phyloP scores from a whole-genome alignment of 2,797 vertebrate species.

The Oophaga sylvatica region DNA sequence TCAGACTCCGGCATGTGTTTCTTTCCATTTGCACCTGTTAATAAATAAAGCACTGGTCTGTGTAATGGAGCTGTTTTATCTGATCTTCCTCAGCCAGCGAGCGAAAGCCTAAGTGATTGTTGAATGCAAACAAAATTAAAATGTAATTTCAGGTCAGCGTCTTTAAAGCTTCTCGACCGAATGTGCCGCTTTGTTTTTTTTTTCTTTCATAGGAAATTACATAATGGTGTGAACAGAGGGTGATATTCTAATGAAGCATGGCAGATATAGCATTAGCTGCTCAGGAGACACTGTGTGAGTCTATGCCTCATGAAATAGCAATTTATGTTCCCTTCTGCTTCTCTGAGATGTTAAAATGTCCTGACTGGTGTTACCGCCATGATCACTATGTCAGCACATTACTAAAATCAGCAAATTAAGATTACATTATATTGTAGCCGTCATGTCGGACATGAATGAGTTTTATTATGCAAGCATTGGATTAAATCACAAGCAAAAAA shows the following conservation, averaged over 20 bases:
- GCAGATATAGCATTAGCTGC: slow-evolving; percentile 15
- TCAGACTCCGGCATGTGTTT: not conserved
- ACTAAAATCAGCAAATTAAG: not conserved
- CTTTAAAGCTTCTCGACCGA: slow-evolving; percentile 14
- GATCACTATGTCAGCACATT: not conserved
- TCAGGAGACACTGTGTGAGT: slow-evolving; percentile 27
- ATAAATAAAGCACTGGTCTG: slow-evolving; percentile 12
- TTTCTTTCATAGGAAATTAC: slow-evolving; percentile 20
- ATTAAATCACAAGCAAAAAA: not conserved
- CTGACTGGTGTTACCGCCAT: not conserved
- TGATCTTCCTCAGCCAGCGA: slow-evolving; percentile 9
- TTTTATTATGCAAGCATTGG: not conserved
- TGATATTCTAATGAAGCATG: slow-evolving; percentile 43
- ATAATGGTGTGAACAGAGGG: slow-evolving; percentile 19
- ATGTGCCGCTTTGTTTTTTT: slow-evolving; percentile 16
- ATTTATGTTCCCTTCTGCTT: slow-evolving; percentile 12
- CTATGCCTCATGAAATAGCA: slow-evolving; percentile 40
- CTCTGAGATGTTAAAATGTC: not conserved
- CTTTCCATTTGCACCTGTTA: slow-evolving; percentile 1
- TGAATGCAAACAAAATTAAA: slow-evolving; percentile 58
- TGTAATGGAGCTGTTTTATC: slow-evolving; percentile 32
- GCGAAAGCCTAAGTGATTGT: slow-evolving; percentile 31
- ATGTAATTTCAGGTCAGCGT: slow-evolving; percentile 44
- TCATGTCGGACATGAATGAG: not conserved
- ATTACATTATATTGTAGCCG: not conserved